A percentile compares a stretch with the other conserved stretches of the same genome.
These are phyloP conservation scores for Crotalus viridis DNA, from an alignment of 2,113 vertebrate genomes.

Conservation along the genomic window DNA sequence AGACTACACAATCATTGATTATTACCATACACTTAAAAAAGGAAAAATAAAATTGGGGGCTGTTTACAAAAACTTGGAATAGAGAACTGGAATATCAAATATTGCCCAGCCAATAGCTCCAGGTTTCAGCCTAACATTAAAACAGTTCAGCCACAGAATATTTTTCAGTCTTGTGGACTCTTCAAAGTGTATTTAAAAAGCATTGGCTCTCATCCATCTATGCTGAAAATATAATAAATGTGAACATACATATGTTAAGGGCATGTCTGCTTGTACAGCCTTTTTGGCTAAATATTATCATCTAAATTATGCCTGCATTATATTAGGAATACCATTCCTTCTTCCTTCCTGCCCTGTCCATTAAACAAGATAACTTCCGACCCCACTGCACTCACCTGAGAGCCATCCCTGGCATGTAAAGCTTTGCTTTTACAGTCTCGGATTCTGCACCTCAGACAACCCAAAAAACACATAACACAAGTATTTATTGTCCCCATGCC, in stretches of 20 bases:
- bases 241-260: neutral
- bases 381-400: neutral
- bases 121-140: neutral
- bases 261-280: neutral
- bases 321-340: neutral
- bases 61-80: neutral
- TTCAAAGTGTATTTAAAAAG: neutral
- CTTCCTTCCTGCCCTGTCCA: neutral
- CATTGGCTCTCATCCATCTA: neutral
- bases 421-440: neutral
- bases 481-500: neutral
- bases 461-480: neutral
- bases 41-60: neutral
- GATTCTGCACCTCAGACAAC: neutral
- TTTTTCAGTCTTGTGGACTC: neutral
- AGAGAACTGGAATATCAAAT: neutral
- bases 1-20: neutral
- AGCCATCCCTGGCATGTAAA: neutral
- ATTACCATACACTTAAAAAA: neutral
- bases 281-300: neutral
- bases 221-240: neutral
- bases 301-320: neutral
- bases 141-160: neutral
- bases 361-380: neutral
- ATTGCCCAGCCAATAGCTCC: neutral